Evolutionary conservation across 2,797 vertebrate species (phyloP).

Genomic region (Enteromius trimaculatus): DNA sequence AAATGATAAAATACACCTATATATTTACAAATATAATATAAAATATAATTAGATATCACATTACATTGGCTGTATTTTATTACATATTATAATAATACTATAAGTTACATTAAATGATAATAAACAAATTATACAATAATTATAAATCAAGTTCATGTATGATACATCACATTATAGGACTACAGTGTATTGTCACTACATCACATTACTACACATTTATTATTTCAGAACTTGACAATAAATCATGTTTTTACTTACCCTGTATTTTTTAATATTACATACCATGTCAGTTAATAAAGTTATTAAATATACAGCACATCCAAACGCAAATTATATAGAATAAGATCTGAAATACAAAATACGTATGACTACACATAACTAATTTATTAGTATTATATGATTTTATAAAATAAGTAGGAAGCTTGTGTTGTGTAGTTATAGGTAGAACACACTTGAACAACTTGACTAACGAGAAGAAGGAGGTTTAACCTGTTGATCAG

Average conservation of each 20-base stretch:
- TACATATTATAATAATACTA: neutral
- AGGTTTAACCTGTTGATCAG: slow-evolving; percentile 37
- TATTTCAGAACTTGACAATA: neutral
- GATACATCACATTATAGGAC: neutral
- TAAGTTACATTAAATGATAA: neutral
- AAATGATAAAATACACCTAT: too few relatives aligned
- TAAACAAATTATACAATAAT: neutral
- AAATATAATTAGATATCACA: too few relatives aligned
- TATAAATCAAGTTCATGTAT: neutral
- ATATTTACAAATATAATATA: neutral
- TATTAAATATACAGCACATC: neutral
- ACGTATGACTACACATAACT: neutral
- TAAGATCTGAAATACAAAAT: neutral
- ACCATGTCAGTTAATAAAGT: neutral
- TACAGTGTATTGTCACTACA: too few relatives aligned
- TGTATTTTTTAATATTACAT: too few relatives aligned
- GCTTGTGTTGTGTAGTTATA: neutral
- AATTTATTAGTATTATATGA: neutral
- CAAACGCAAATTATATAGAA: neutral
- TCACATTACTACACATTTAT: neutral
- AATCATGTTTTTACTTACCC: neutral
- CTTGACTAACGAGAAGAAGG: neutral
- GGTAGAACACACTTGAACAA: neutral
- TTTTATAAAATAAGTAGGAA: neutral
- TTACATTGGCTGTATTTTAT: neutral